Evolutionary conservation across 2,888 invertebrate genomes (phyloP).

Genomic region (Apocheima hispidaria): DNA sequence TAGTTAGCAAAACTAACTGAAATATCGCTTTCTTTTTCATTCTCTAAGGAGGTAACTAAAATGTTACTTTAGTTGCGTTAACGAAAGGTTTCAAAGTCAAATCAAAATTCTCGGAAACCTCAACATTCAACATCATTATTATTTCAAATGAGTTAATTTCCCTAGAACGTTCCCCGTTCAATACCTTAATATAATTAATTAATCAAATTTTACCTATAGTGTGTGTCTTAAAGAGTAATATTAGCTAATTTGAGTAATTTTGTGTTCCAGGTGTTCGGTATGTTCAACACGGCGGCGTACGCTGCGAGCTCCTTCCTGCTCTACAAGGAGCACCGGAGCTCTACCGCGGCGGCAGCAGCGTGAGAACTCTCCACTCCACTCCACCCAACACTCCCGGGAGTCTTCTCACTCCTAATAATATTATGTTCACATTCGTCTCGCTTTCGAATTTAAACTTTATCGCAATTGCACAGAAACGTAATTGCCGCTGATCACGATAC

Average conservation of each 20-base stretch:
- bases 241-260: constrained; percentile 12
- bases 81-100: too few relatives aligned
- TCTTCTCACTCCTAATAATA: constrained; percentile 44
- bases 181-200: too few relatives aligned
- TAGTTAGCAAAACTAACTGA: too few relatives aligned
- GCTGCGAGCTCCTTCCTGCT: constrained; percentile 91
- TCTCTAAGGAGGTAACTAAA: neutral
- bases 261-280: constrained; percentile 90
- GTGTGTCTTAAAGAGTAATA: neutral
- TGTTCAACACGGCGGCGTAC: constrained; percentile 93
- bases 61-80: too few relatives aligned
- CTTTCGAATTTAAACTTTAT: constrained; percentile 51
- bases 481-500: constrained; percentile 46
- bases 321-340: constrained; percentile 89
- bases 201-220: too few relatives aligned
- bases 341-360: constrained; percentile 52
- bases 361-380: constrained; percentile 44
- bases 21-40: neutral
- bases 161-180: neutral
- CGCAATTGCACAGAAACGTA: constrained; percentile 39
- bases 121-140: neutral
- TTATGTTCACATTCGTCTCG: constrained; percentile 53
- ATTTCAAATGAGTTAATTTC: neutral
- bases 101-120: neutral
- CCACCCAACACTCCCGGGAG: constrained; percentile 39